Base-by-base conservation (phyloP, 2,113 vertebrate genomes). In the Pleuronectes platessa region DNA sequence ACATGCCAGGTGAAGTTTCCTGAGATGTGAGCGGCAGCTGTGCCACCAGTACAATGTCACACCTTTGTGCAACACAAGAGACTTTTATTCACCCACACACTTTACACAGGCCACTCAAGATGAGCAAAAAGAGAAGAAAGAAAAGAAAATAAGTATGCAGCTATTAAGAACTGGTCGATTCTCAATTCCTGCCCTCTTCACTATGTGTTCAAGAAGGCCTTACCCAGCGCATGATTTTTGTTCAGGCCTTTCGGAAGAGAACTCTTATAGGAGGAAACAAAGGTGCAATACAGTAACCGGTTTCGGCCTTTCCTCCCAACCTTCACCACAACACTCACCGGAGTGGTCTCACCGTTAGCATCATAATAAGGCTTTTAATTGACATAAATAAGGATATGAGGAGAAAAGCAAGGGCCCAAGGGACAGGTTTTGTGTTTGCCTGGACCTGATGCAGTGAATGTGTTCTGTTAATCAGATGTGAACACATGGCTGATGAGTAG, bases 321-420 rank as follows among this genome's bases (percentile, higher is more conserved):
- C 71, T 74, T 71, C 14, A 4, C 76, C 68, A 75, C 74, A 65
- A 68, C 83, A 68, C 76, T 79, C 76, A 68, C 58, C 68, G 47
- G 68, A 86, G 84, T 71, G 89, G 84, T 88, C 86, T 89, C 86
- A 88, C 85, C 78, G 82, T 92, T 92, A 90, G 90, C 92, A 91
- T 93, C 83, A 92, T 89, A 92, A 93, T 94, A 89, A 84, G 78
- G 56, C 81, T 76, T 90, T 91, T 87, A 89, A 85, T 84, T 78
- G 85, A 91, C 76, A 83, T 77, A 90, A 85, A 92, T 90, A 89
- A 87, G 80, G 71, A 90, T 79, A 89, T 84, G 83, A 86, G 66
- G 24, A 82, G 78, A 86, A 82, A 87, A 86, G 78, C 77, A 87
- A 86, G 79, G 81, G 78, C 79, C 85, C 71, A 4, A 64, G 82